phyloP scores from a whole-genome alignment of 2,888 invertebrate genomes.

The Odiellus spinosus region DNA sequence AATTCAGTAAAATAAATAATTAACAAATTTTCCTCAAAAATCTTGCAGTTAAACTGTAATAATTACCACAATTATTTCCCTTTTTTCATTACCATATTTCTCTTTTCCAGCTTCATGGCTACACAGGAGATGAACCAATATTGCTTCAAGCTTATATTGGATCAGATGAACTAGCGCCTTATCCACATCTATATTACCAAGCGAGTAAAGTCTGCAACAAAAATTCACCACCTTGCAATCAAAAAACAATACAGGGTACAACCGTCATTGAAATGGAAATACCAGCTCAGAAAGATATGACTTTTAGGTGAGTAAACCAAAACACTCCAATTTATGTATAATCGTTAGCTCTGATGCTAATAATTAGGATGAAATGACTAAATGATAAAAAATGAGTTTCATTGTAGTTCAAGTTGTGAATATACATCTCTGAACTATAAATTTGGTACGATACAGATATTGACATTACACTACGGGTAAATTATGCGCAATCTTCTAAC shows the following conservation, averaged over 20 bases:
- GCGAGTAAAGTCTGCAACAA: conserved; percentile 84
- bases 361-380: too few species aligned
- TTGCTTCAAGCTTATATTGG: conserved; percentile 84
- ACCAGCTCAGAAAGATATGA: conserved; percentile 76
- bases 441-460: too few species aligned
- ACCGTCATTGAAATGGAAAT: conserved; percentile 82
- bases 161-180: conserved; percentile 68
- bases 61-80: background rate
- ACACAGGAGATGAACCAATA: conserved; percentile 52
- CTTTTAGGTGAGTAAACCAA: conserved; percentile 47
- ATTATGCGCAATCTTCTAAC: too few species aligned
- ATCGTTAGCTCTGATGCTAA: too few species aligned
- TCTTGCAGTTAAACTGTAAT: background rate
- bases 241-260: conserved; percentile 83
- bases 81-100: too few species aligned
- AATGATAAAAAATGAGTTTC: too few species aligned
- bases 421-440: too few species aligned
- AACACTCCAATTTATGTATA: too few species aligned
- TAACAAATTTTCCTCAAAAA: too few species aligned
- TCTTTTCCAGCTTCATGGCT: conserved; percentile 60
- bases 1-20: too few species aligned
- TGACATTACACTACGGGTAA: too few species aligned
- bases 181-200: conserved; percentile 94
- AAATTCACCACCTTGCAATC: conserved; percentile 80
- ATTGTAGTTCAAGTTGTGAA: too few species aligned